These are phyloP conservation scores for Lamellibrachia luymesi DNA, from an alignment of 1,140 invertebrate genomes.

Conservation along the genomic window DNA sequence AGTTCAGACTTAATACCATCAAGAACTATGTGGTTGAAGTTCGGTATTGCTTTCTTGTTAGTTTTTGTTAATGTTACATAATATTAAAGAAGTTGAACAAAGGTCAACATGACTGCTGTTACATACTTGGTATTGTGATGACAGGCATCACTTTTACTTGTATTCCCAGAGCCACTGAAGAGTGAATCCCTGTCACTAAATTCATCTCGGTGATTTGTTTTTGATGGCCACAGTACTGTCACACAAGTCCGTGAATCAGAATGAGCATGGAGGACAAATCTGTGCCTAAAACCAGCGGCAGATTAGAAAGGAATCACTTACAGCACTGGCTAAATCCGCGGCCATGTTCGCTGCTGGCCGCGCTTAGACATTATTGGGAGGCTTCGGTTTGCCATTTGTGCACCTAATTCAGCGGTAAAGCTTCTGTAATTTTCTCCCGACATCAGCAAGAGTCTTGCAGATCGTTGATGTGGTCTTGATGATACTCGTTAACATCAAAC, in stretches of 20 bases:
- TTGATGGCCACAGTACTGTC: background rate
- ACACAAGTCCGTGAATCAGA: background rate
- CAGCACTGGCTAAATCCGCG: background rate
- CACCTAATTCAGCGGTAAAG: background rate
- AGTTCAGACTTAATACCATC: too few species aligned
- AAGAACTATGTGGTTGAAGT: background rate
- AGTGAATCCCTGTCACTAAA: background rate
- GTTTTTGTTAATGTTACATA: background rate
- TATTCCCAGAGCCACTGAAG: background rate
- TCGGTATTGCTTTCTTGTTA: background rate
- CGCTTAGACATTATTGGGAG: background rate
- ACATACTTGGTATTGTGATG: background rate
- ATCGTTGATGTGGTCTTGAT: background rate
- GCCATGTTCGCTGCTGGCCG: background rate
- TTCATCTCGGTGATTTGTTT: background rate
- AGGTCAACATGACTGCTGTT: background rate
- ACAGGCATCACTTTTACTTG: background rate
- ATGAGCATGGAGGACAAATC: background rate
- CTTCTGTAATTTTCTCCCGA: background rate
- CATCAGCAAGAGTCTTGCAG: background rate
- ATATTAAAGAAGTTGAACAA: background rate
- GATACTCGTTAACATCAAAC: background rate
- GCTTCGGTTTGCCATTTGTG: background rate
- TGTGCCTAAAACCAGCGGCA: background rate
- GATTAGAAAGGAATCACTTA: conserved; percentile 1